Conservation (phyloP, 2,113 vertebrate genomes). For the Corapipo altera region DNA sequence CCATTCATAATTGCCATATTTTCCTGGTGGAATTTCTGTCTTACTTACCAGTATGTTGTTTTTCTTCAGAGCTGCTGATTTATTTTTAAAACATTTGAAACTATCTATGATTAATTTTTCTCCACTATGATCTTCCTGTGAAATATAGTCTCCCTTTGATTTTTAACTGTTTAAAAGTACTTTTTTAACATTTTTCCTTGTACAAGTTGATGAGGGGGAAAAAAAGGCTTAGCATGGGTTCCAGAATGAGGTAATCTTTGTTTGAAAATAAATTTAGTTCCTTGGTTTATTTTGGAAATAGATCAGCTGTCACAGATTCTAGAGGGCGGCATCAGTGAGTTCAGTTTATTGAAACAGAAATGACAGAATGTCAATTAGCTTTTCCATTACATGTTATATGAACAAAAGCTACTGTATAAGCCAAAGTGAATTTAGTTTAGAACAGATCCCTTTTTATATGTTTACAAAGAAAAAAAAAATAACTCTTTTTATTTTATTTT, state of each 20-base stretch:
- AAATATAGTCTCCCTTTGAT: not conserved
- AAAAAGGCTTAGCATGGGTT: not conserved
- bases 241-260: constrained; percentile 33
- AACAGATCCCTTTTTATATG: not conserved
- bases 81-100: not conserved
- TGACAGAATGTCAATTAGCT: constrained; percentile 44
- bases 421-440: not conserved
- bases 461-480: not conserved
- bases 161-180: not conserved
- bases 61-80: not conserved
- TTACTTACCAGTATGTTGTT: not conserved
- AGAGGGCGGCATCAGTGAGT: not conserved
- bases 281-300: constrained; percentile 32
- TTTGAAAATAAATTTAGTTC: constrained; percentile 51
- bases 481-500: not conserved
- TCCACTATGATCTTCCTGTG: not conserved
- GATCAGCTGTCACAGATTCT: constrained; percentile 6
- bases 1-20: not conserved
- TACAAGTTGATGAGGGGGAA: not conserved
- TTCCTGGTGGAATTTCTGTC: not conserved
- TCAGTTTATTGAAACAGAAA: constrained; percentile 49
- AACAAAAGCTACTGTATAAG: not conserved
- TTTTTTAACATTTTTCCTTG: not conserved
- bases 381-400: constrained; percentile 4
- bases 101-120: not conserved